Evolutionary conservation across 2,888 invertebrate species (phyloP).

Genomic region (Nesidiocoris tenuis): DNA sequence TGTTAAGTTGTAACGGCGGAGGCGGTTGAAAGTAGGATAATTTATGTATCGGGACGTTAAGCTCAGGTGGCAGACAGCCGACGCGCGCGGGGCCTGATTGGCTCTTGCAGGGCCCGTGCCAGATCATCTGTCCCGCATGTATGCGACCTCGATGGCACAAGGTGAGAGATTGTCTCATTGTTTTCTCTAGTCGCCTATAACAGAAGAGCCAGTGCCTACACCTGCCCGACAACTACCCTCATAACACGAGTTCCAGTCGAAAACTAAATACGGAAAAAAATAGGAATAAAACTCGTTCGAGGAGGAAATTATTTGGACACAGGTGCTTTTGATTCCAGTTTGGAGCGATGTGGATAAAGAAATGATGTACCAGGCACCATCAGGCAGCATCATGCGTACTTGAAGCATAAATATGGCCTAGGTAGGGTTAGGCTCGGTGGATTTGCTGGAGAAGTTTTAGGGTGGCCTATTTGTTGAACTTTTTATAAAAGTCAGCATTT

Average conservation of each 20-base stretch:
- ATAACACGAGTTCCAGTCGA: conserved; percentile 21
- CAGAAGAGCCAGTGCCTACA: no score
- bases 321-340: not conserved
- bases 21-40: conserved; percentile 23
- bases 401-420: no score
- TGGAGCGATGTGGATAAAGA: not conserved
- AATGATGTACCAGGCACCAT: no score
- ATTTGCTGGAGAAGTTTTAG: no score
- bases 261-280: conserved; percentile 9
- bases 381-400: no score
- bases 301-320: not conserved
- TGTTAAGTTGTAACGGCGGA: no score
- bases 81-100: conserved; percentile 24
- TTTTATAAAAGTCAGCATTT: no score
- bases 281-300: not conserved
- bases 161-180: conserved; percentile 43
- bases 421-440: no score
- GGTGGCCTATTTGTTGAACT: no score
- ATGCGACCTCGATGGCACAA: conserved; percentile 38
- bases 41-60: conserved; percentile 29
- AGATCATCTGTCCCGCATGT: conserved; percentile 43
- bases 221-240: conserved; percentile 41
- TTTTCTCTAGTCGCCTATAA: conserved; percentile 16
- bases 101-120: conserved; percentile 29
- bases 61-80: conserved; percentile 35